Evolutionary conservation across 2,797 vertebrate species (phyloP).

Genomic region (Salmo trutta): DNA sequence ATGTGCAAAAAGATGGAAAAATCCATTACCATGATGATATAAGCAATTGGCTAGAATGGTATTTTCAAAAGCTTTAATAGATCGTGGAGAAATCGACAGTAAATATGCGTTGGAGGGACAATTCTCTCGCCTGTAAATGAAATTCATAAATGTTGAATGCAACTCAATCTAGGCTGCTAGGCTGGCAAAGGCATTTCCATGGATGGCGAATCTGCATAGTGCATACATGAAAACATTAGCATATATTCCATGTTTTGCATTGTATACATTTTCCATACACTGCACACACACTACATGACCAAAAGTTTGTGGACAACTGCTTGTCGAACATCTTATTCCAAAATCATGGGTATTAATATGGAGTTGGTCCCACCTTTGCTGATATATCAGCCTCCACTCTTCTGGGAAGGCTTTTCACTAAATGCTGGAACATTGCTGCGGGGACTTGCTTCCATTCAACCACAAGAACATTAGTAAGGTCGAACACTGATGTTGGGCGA

Average conservation of each 20-base stretch:
- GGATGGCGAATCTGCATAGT: background rate
- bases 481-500: too few relatives aligned
- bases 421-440: too few relatives aligned
- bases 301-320: too few relatives aligned
- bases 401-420: too few relatives aligned
- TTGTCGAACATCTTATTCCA: too few relatives aligned
- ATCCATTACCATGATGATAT: background rate
- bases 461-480: too few relatives aligned
- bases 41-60: conserved; percentile 12
- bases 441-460: too few relatives aligned
- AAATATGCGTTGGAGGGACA: conserved; percentile 5
- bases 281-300: background rate
- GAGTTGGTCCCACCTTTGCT: too few relatives aligned
- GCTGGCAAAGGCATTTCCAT: background rate
- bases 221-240: background rate
- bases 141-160: conserved; percentile 4
- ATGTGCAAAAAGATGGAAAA: conserved; percentile 16
- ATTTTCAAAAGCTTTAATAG: background rate
- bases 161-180: background rate
- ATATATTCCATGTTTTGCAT: background rate
- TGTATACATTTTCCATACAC: background rate
- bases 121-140: background rate
- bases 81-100: conserved; percentile 1
- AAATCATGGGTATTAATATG: too few relatives aligned
- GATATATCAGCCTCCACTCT: too few relatives aligned